Evolutionary conservation across 1,140 invertebrate genomes (phyloP), one percentile per base, ranked within the genome.

Genomic region (Drosophila orosa): DNA sequence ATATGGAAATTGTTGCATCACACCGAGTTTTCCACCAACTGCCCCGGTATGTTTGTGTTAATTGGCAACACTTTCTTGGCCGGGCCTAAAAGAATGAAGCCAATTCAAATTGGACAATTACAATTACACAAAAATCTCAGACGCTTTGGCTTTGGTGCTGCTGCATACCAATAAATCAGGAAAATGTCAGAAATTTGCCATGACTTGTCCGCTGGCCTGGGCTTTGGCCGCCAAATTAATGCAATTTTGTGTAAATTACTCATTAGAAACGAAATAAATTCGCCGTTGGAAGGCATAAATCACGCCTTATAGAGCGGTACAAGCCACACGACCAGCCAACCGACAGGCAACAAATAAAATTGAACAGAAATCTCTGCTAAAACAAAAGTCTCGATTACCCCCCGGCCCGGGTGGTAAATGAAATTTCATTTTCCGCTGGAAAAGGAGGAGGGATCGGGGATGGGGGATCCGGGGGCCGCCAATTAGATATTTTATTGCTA

Each of bases 171-270:
- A 84, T 89, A 84, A 89, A 90, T 90, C 84, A 89, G 77, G 84
- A 74, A 80, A 80, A 84, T 80, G 84, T 89, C 84, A 84, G 77
- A 89, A 89, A 89, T 89, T 89, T 89, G 84, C 84, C 84, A 89
- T 67, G 77, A 84, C 74, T 83, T 87, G 83, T 87, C 81, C 84
- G 79, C 66, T 19, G 40, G 67, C 40, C 68, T 73, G 37, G 45
- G 78, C 74, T 71, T 78, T 81, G 78, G 78, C 61, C 82, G 74
- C 78, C 72, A 89, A 80, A 89, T 89, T 84, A 89, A 89, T 89
- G 85, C 85, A 90, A 84, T 89, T 90, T 90, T 89, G 84, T 90
- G 84, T 89, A 89, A 89, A 89, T 89, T 89, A 89, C 84, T 89
- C 84, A 89, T 89, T 89, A 89, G 89, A 89, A 90, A 63, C 74